Base-by-base conservation (phyloP, 2,797 vertebrate species). In the Triplophysa yarkandensis region DNA sequence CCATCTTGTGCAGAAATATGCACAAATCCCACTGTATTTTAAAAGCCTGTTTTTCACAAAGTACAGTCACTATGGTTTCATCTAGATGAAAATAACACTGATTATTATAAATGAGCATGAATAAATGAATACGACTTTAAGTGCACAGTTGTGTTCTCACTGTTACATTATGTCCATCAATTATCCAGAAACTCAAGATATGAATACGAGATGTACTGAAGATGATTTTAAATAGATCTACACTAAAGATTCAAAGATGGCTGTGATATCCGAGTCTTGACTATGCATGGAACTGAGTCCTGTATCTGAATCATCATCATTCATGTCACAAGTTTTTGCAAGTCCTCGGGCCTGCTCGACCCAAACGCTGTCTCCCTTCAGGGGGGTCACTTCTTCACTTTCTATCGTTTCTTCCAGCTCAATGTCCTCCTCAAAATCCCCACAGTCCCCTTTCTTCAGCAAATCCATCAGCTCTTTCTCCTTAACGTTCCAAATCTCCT, bases 261-360 rank as follows among this genome's bases (percentile, higher is more conserved):
- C 94, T 0, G 90, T 83, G 32, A 93, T 94, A 86, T 98, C 97
- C 0, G 97, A 98, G 90, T 99, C 97, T 86, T 98, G 97, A 85
- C 97, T 98, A 88, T 99, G 95, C 97, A 99, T 98, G 48, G 97
- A 98, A 82, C 97, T 99, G 83, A 99, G 89, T 7, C 97, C 97
- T 0, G 97, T 99, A 87, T 99, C 97, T 1, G 97, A 99, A 87
- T 99, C 97, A 82, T 98, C 97, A 25, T 95, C 96, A 48, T 95
- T 94, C 0, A 89, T 90, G n/a, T 86, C 88, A 63, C 91, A 90
- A 79, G 87, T 87, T 82, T 95, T 95, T 55, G 93, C 91, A 64
- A 93, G 84, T 30, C 92, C 92, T 30, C 91, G 74, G 7, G 90
- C 91, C 87, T 93, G 89, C 67, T 93, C 93, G 69, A 91, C 88